Base-by-base conservation (phyloP, 1,140 invertebrate species). In the Hylaeus volcanicus region DNA sequence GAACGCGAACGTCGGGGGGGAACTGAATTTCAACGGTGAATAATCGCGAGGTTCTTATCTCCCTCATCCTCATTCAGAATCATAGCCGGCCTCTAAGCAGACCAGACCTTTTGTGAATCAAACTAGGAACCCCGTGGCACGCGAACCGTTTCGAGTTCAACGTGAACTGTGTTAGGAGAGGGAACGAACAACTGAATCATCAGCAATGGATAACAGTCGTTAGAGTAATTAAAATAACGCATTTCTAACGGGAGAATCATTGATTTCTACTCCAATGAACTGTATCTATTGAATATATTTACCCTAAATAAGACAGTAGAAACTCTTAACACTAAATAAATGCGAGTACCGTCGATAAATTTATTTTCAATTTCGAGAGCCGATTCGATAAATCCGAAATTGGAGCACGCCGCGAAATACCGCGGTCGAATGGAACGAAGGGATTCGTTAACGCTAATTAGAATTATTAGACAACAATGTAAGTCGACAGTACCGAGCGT, bases 391-490 rank as follows among this genome's bases (percentile, higher is more conserved):
- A 51, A 53, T 8, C n/a, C n/a, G n/a, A 12, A 37, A 76, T 60
- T 76, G 26, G 4, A 58, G 55, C 39, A 26, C 5, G 39, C 64
- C 5, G 45, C 2, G 74, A 12, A n/a, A 63, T 12, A 48, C 12
- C 3, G 58, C 26, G 9, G 8, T 37, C 1, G 12, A 37, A 26
- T n/a, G 58, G 6, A 43, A 63, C 41, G 76, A 26, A 12, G 37
- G 41, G 39, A 51, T 73, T 79, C 48, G 58, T 72, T 63, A 73
- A 73, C 60, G 69, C 69, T 73, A 79, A 79, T 79, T 79, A 79
- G 76, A 79, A 73, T 79, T 79, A 79, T 64, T 64, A 79, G 69
- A 79, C 71, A 79, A 79, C 76, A 79, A 79, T 79, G 76, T 79
- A 79, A 79, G 76, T 79, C 76, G 76, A 73, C 70, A 53, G 76